phyloP scores from a whole-genome alignment of 2,797 vertebrate species.

The Bufotes viridis region DNA sequence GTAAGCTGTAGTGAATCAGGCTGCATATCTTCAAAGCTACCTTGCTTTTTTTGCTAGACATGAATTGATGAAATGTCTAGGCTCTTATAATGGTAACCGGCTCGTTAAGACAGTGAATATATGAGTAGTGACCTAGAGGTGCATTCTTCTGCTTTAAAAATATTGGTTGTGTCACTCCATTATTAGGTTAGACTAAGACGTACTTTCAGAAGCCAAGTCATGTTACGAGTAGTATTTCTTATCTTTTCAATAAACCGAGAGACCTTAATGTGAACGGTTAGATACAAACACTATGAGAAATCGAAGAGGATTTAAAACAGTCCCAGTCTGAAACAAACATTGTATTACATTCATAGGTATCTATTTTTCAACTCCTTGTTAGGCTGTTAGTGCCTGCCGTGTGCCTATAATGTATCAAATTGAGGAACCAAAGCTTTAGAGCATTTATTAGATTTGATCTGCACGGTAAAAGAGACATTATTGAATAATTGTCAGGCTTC shows the following conservation, averaged over 20 bases:
- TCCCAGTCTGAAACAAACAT: neutral
- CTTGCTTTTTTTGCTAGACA: neutral
- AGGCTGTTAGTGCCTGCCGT: constrained; percentile 11
- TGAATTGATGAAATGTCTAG: constrained; percentile 9
- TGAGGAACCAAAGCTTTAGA: constrained; percentile 32
- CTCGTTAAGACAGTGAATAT: constrained; percentile 4
- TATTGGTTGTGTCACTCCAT: neutral
- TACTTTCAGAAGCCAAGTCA: neutral
- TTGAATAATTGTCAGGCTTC: constrained; percentile 59
- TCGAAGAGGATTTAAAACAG: constrained; percentile 23
- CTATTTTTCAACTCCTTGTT: constrained; percentile 8
- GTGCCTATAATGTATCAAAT: constrained; percentile 47
- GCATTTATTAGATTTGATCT: constrained; percentile 57
- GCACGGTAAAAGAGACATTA: constrained; percentile 49
- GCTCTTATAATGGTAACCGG: neutral
- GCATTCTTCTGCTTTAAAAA: constrained; percentile 3
- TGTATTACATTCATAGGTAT: constrained; percentile 30
- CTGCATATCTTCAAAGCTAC: neutral
- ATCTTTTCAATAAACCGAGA: neutral
- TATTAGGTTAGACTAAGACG: neutral
- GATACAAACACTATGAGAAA: constrained; percentile 9
- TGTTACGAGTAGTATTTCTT: neutral
- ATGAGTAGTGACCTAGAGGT: constrained; percentile 1
- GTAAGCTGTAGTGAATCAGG: neutral
- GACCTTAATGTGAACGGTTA: neutral